Base-by-base conservation (phyloP, 2,113 vertebrate species). In the Cepphus grylle region DNA sequence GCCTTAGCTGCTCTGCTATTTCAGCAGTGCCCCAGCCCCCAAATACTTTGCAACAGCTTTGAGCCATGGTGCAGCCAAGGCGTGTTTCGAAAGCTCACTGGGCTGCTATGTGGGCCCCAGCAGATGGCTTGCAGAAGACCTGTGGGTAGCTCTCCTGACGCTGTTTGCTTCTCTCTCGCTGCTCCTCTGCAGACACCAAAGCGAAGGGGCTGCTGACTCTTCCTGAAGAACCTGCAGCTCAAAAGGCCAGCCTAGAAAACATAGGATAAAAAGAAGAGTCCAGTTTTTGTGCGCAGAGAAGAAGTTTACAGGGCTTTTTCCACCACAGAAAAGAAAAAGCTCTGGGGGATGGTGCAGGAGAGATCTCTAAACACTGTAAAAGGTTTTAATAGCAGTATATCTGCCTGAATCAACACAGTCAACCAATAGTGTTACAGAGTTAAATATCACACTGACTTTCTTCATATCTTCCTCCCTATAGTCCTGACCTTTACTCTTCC, bases 101-200 rank as follows among this genome's bases (percentile, higher is more conserved):
- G 26, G n/a, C 38, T 26, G 5, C 0, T 0, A 18, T 6, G 8
- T 12, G 23, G 5, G 18, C 2, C 12, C 23, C 80, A 77, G 40
- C 32, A 86, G 30, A 73, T 3, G 34, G 18, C 26, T 38, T 56
- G 10, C 2, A 71, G 45, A 55, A 63, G 34, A 67, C 34, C 61
- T 56, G 15, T 29, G 49, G 34, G 25, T 53, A 32, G 8, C 5
- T 76, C 12, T 80, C 32, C 73, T 43, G 20, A 26, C 3, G 8
- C 22, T 42, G 6, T 29, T 93, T 42, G 47, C 52, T 82, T 58
- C 32, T 63, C 8, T 78, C 19, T 6, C 1, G 0, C 29, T 26
- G 5, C 2, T 8, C 14, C 15, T 62, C 77, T 81, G 47, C 47
- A 85, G 23, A 86, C 20, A 86, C 6, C 52, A 52, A 47, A 82